Percentiles rank a stretch among this genome's conserved stretches.
phyloP scores from a whole-genome alignment of 2,888 invertebrate genomes.

The Orthonychiurus folsomi region DNA sequence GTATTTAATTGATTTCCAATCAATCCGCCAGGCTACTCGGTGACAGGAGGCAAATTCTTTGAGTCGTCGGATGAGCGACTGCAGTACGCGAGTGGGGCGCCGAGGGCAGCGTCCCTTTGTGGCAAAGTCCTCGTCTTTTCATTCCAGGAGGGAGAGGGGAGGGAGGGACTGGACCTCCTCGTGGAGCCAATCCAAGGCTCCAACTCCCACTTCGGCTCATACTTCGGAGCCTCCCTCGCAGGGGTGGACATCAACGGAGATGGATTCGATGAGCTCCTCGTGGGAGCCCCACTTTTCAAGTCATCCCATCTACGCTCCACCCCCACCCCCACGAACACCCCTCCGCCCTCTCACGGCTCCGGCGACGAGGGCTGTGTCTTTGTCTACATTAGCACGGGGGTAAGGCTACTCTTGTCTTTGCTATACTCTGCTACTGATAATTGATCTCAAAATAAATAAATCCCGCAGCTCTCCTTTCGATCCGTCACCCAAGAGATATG shows the following conservation, averaged over 20 bases:
- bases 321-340: neutral
- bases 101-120: conserved; percentile 40
- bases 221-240: conserved; percentile 55
- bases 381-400: conserved; percentile 9
- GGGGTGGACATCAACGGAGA: conserved; percentile 57
- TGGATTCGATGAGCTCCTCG: conserved; percentile 54
- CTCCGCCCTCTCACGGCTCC: neutral
- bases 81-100: conserved; percentile 48
- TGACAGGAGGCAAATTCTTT: conserved; percentile 36
- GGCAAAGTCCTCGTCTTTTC: conserved; percentile 10
- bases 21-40: conserved; percentile 39
- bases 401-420: too few species aligned
- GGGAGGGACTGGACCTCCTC: conserved; percentile 4
- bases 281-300: conserved; percentile 53
- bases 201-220: conserved; percentile 41
- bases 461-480: too few species aligned
- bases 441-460: neutral
- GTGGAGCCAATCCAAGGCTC: conserved; percentile 9
- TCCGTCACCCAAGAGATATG: conserved; percentile 25
- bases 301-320: neutral
- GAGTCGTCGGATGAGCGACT: conserved; percentile 11
- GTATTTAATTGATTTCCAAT: neutral
- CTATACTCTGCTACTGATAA: too few species aligned
- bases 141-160: neutral
- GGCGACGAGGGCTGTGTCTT: conserved; percentile 19